phyloP scores from a whole-genome alignment of 2,797 vertebrate genomes.

The Darevskia nairensis region DNA sequence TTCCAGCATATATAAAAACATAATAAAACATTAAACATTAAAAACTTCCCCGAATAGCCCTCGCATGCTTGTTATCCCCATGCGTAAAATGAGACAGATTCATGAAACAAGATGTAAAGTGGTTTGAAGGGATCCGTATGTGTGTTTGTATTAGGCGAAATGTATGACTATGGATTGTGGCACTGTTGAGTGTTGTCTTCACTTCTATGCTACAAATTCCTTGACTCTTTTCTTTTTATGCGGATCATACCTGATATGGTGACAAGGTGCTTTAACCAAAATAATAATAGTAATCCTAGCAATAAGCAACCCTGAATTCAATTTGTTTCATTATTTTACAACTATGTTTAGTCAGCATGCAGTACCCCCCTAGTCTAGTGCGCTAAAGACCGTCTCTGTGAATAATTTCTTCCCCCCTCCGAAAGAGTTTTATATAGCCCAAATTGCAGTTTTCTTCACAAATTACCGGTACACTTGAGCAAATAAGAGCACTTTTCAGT shows the following conservation, averaged over 20 bases:
- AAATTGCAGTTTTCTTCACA: neutral
- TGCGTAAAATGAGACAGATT: neutral
- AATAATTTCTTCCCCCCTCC: neutral
- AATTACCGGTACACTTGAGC: neutral
- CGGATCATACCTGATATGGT: neutral
- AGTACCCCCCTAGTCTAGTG: neutral
- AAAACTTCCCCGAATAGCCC: too few relatives aligned
- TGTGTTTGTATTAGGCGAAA: too few relatives aligned
- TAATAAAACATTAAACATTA: too few relatives aligned
- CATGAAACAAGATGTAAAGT: neutral
- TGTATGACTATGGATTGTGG: neutral
- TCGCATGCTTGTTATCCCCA: neutral
- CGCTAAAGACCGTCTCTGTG: neutral
- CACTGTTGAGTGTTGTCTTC: neutral
- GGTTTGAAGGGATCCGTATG: too few relatives aligned
- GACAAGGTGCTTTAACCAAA: neutral
- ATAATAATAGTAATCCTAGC: neutral
- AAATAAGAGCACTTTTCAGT: neutral
- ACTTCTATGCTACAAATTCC: neutral
- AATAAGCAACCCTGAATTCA: neutral
- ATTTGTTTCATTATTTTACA: neutral
- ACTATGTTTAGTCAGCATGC: neutral
- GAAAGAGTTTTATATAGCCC: neutral
- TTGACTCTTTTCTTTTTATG: neutral
- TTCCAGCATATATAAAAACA: too few relatives aligned